phyloP scores from a whole-genome alignment of 2,888 invertebrate species.

The Ephialtes manifestator region DNA sequence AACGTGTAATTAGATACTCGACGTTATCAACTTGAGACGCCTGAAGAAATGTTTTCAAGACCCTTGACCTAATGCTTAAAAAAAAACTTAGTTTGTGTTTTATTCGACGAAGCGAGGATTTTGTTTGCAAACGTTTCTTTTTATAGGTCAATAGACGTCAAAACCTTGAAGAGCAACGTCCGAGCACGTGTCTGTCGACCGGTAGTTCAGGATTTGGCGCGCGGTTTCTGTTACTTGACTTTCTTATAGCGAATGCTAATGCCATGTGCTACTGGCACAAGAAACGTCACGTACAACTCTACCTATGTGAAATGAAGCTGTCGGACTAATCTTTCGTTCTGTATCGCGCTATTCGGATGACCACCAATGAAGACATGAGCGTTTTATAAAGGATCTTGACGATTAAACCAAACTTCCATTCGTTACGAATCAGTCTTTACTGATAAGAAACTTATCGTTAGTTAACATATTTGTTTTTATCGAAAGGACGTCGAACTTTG shows the following conservation, averaged over 20 bases:
- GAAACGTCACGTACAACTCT: slow-evolving; percentile 25
- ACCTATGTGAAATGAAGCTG: slow-evolving; percentile 1
- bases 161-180: slow-evolving; percentile 68
- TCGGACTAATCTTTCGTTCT: not conserved
- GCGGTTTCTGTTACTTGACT: slow-evolving; percentile 6
- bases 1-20: not conserved
- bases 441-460: not conserved
- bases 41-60: not conserved
- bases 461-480: not conserved
- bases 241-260: slow-evolving; percentile 37
- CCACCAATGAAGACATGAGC: slow-evolving; percentile 1
- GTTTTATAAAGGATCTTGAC: not conserved
- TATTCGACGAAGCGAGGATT: not conserved
- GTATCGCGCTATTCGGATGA: not conserved
- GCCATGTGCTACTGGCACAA: slow-evolving; percentile 33
- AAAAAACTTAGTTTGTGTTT: not conserved
- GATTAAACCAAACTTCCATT: not conserved
- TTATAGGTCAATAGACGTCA: slow-evolving; percentile 42
- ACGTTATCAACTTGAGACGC: not conserved
- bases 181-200: slow-evolving; percentile 75
- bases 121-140: slow-evolving; percentile 21
- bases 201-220: slow-evolving; percentile 51
- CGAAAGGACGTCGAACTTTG: not conserved
- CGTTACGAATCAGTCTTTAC: not conserved
- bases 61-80: not conserved